These are phyloP conservation scores for Reticulitermes speratus DNA, from an alignment of 1,140 invertebrate genomes.

Conservation along the genomic window DNA sequence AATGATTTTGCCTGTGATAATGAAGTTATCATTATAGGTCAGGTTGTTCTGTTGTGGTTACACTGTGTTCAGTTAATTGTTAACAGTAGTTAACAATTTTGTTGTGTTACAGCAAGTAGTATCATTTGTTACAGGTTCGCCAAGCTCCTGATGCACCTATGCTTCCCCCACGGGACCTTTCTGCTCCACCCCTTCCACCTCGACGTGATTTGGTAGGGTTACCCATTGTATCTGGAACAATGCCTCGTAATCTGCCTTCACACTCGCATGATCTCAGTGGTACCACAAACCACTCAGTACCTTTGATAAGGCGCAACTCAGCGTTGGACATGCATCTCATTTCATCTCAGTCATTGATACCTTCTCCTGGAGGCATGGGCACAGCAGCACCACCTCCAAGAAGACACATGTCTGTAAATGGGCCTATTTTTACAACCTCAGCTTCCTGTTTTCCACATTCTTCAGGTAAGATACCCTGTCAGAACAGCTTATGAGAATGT, in stretches of 20 bases:
- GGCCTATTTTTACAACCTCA: constrained; percentile 46
- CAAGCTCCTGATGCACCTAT: constrained; percentile 60
- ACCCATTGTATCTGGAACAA: constrained; percentile 18
- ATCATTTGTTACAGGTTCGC: constrained; percentile 45
- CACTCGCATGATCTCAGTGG: background rate
- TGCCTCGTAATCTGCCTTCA: constrained; percentile 28
- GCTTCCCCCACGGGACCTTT: constrained; percentile 58
- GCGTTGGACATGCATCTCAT: constrained; percentile 40
- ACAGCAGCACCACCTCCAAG: constrained; percentile 41
- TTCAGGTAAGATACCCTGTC: constrained; percentile 47
- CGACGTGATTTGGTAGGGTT: constrained; percentile 39
- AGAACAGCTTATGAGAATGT: constrained; percentile 40
- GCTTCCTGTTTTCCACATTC: constrained; percentile 46
- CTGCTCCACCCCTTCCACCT: constrained; percentile 62
- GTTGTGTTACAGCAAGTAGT: constrained; percentile 20
- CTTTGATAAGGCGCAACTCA: constrained; percentile 50
- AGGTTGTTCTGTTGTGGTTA: background rate
- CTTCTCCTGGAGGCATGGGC: background rate
- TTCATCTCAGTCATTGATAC: background rate
- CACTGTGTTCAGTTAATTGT: background rate
- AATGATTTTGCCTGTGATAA: too few relatives aligned
- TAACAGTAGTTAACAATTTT: background rate
- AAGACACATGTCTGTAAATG: constrained; percentile 51
- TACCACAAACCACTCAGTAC: constrained; percentile 11
- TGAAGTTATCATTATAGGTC: too few relatives aligned